Evolutionary conservation across 2,888 invertebrate species (phyloP).

Genomic region (Apodemia zela): DNA sequence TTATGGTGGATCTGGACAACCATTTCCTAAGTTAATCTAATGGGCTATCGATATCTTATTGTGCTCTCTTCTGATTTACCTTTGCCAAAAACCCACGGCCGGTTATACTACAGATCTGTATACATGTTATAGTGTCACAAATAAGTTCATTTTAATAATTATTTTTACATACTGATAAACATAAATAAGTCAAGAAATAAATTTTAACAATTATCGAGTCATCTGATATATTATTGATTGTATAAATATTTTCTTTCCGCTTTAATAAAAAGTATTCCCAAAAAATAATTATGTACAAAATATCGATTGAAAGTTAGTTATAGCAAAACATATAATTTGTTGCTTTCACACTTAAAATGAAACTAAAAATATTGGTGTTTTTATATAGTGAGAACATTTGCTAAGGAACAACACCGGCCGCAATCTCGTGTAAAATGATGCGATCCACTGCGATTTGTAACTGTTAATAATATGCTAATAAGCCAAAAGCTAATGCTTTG

Average conservation of each 20-base stretch:
- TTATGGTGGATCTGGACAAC: slow-evolving; percentile 21
- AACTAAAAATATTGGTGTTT: neutral
- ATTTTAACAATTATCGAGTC: too few species aligned
- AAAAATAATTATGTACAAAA: neutral
- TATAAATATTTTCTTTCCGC: neutral
- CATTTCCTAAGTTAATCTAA: slow-evolving; percentile 12
- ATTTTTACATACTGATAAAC: too few species aligned
- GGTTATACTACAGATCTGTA: neutral
- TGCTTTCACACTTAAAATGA: neutral
- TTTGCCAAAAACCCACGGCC: neutral
- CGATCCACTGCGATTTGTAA: neutral
- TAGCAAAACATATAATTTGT: neutral
- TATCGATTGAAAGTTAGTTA: neutral
- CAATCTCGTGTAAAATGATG: neutral
- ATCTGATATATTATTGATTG: neutral
- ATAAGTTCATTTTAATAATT: neutral
- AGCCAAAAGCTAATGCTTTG: too few species aligned
- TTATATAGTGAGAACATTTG: neutral
- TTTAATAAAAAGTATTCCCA: neutral
- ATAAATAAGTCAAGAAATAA: too few species aligned
- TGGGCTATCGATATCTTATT: slow-evolving; percentile 2
- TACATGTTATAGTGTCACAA: neutral
- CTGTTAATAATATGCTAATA: too few species aligned
- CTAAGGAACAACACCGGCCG: slow-evolving; percentile 7
- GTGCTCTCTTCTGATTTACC: neutral